Evolutionary conservation across 1,140 invertebrate genomes (phyloP), one percentile per base, ranked within the genome.

Genomic region (Megathymus violae): DNA sequence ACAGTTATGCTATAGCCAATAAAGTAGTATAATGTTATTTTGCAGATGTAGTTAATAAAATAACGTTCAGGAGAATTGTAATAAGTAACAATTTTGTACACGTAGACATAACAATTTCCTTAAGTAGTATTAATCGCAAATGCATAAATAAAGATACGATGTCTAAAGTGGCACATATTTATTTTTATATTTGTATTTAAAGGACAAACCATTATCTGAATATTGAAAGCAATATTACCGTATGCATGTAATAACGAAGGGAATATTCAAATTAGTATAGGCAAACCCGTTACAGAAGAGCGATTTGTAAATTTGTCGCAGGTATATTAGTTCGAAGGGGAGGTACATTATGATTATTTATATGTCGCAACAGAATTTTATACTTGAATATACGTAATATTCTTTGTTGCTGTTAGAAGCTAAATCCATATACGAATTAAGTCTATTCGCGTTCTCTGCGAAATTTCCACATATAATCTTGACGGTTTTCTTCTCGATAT

Each of bases 141-240:
- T 19, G 52, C 48, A 56, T 56, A 46, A 65, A 68, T 61, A 63
- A 63, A 54, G 60, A 48, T 63, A 64, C 40, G 43, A 46, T 46
- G 13, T 27, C 11, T 56, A 27, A 43, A 56, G 51, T 56, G 51
- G 51, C 51, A 56, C 51, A 56, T 46, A 22, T 56, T 56, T 56
- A 56, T 56, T 56, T 56, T 56, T 63, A 31, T 63, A 65, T 38
- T 41, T 65, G 27, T 48, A 61, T 54, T 66, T 31, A 38, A 25
- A 41, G 19, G 22, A 51, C 48, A 17, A 38, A 38, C 36, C 15
- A 13, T n/a, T 38, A 34, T n/a, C 19, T 51, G 48, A 15, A n/a
- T n/a, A 34, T 31, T 31, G 14, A 14, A 31, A 48, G 46, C 13
- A 48, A 48, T 34, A 31, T 15, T 34, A 34, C 6, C 16, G 46